Evolutionary conservation across 2,797 vertebrate genomes (phyloP).

Genomic region (Pangasius sanitwongsei): DNA sequence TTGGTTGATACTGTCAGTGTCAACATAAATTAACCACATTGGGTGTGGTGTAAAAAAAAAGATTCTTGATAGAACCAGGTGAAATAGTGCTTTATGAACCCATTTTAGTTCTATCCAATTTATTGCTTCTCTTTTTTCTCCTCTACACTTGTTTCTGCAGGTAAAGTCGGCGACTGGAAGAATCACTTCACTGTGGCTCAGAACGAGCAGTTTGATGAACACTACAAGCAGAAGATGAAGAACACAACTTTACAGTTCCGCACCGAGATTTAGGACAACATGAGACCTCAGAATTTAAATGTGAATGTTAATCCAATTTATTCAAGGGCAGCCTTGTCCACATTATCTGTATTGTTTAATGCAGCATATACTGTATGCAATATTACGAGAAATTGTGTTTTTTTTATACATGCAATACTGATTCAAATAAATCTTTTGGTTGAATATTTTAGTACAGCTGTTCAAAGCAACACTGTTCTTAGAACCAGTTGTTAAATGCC

Average conservation of each 20-base stretch:
- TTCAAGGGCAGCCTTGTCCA: not conserved
- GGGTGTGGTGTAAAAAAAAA: not conserved
- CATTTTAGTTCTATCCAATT: not conserved
- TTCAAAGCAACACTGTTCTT: not conserved
- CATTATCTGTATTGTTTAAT: not conserved
- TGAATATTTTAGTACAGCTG: not conserved
- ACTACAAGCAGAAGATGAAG: slow-evolving; percentile 42
- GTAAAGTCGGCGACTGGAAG: slow-evolving; percentile 75
- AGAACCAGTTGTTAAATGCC: not conserved
- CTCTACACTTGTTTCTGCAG: slow-evolving; percentile 42
- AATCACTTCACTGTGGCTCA: slow-evolving; percentile 66
- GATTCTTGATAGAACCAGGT: not conserved
- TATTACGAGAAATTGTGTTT: not conserved
- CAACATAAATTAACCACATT: not conserved
- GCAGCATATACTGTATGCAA: not conserved
- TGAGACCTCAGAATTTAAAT: not conserved
- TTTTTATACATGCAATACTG: not conserved
- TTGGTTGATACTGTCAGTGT: not conserved
- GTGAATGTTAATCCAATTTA: not conserved
- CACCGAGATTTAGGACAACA: slow-evolving; percentile 12
- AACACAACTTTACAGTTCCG: slow-evolving; percentile 27
- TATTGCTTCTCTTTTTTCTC: not conserved
- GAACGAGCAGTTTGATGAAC: slow-evolving; percentile 51
- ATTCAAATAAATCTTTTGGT: not conserved
- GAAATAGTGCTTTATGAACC: not conserved